These are phyloP conservation scores for Smutsia gigantea DNA, from an alignment of 2,797 vertebrate species.

Conservation along the genomic window DNA sequence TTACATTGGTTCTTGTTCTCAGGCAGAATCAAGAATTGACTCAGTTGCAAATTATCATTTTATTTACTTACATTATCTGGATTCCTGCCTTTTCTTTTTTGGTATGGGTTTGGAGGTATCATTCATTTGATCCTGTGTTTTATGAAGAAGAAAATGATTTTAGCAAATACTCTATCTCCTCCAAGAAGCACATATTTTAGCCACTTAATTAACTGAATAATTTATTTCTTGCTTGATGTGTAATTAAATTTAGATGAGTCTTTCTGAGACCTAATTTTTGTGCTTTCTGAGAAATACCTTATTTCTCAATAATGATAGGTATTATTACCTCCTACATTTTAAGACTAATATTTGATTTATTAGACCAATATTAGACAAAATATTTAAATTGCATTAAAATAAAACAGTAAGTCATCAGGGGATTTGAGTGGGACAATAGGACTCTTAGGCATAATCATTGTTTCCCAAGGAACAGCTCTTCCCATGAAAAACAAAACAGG, in stretches of 20 bases:
- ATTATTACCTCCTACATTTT: slow-evolving; percentile 10
- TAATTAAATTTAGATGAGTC: neutral
- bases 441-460: neutral
- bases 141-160: slow-evolving; percentile 11
- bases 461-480: neutral
- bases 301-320: neutral
- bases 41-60: neutral
- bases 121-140: neutral
- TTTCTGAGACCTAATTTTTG: neutral
- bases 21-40: neutral
- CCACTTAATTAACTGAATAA: slow-evolving; percentile 3
- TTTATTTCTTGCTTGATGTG: neutral
- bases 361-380: neutral
- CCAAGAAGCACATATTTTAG: slow-evolving; percentile 24
- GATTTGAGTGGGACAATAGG: neutral
- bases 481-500: neutral
- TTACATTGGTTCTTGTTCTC: neutral
- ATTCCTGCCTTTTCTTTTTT: neutral
- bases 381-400: slow-evolving; percentile 43
- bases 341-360: neutral
- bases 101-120: neutral
- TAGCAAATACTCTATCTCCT: neutral
- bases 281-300: neutral
- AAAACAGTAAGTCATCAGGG: slow-evolving; percentile 34
- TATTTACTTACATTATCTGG: neutral